Evolutionary conservation across 2,113 vertebrate genomes (phyloP), one percentile per base, ranked within the genome.

Genomic region (Chloroceryle aenea): DNA sequence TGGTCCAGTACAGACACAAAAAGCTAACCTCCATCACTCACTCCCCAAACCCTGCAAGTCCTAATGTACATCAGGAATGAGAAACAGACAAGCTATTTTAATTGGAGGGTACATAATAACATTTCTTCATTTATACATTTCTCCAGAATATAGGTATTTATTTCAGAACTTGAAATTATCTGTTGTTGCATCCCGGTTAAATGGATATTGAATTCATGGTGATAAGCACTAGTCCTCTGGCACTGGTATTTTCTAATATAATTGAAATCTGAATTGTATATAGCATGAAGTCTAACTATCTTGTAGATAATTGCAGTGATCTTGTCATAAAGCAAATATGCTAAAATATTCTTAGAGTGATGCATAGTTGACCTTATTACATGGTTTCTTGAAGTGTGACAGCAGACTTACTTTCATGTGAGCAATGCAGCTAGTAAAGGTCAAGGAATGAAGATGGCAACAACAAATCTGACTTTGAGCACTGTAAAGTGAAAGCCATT

Each of bases 351-450:
- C 68, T 88, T 73, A 30, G 52, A 61, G 25, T 66, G 66, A 90
- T 86, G 58, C 68, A 68, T 32, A 92, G 47, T 90, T 96, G 90
- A 95, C 82, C 87, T 92, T 96, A 94, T 93, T 96, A 92, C 20
- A 68, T 3, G 9, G 48, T 81, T 93, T 87, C 87, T 89, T 93
- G 71, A 90, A 90, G 90, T 94, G 78, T 94, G 78, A 94, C 86
- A 88, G 52, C 75, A 90, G 56, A 40, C 34, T 85, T 90, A 62
- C 12, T 94, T 95, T 87, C 89, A 74, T 91, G 73, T 96, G 87
- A 96, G 64, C 73, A 76, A 38, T 73, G 77, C 26, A 22, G 3
- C 90, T 73, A 63, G 48, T 66, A 94, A 96, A 96, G 88, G 88
- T 94, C 92, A 94, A 85, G 48, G 34, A 94, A 82, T 76, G 58